phyloP scores from a whole-genome alignment of 2,888 invertebrate species.

The Tipula helvola region DNA sequence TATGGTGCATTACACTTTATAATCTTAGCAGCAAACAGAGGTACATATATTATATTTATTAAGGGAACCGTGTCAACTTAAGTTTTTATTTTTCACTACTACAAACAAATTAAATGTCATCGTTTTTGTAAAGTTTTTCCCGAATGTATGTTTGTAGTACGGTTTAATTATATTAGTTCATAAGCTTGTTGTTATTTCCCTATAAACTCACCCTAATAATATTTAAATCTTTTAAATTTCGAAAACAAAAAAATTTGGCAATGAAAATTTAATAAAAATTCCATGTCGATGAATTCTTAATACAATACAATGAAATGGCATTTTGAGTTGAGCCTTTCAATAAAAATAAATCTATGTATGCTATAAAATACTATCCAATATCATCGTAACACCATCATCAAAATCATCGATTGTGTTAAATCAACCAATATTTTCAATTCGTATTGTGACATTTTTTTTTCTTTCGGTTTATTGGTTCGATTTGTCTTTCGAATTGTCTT shows the following conservation, averaged over 20 bases:
- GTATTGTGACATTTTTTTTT: background rate
- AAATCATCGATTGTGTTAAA: conserved; percentile 4
- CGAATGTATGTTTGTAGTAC: no score
- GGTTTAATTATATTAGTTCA: background rate
- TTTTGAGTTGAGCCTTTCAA: background rate
- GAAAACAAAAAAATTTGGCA: background rate
- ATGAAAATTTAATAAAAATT: background rate
- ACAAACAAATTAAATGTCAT: no score
- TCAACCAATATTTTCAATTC: background rate
- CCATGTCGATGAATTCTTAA: background rate
- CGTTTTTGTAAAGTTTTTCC: no score
- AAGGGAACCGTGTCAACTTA: no score
- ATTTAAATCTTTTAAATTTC: background rate
- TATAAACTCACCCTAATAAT: background rate
- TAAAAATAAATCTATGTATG: background rate
- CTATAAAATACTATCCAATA: background rate
- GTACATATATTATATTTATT: no score
- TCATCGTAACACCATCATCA: background rate
- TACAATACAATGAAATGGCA: background rate
- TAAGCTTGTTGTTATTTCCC: background rate
- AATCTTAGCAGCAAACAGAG: no score
- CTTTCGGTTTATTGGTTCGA: background rate
- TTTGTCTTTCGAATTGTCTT: background rate
- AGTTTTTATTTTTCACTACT: no score
- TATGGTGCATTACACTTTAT: no score